A percentile compares a stretch with the other conserved stretches of the same genome.
Evolutionary conservation across 1,140 invertebrate species (phyloP).

Genomic region (Andrena cerasifolii): DNA sequence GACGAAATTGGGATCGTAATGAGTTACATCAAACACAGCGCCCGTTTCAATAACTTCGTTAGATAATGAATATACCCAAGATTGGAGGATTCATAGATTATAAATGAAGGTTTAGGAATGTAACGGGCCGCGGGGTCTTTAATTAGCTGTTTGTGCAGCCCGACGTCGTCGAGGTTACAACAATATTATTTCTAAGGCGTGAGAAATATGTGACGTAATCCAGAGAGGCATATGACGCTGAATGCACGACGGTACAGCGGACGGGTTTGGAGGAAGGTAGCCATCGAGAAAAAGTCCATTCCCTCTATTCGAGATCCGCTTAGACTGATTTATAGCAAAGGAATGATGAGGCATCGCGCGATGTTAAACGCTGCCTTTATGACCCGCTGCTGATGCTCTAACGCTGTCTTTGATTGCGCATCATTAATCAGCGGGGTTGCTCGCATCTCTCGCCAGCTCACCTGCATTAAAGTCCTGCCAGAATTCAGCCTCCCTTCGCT

Average conservation of each 20-base stretch:
- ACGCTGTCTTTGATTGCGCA: slow-evolving; percentile 70
- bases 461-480: slow-evolving; percentile 20
- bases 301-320: slow-evolving; percentile 39
- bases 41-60: not conserved
- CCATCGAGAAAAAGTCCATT: slow-evolving; percentile 17
- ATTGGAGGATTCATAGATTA: slow-evolving; percentile 18
- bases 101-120: too few species aligned
- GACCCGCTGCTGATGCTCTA: slow-evolving; percentile 63
- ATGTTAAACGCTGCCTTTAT: slow-evolving; percentile 74
- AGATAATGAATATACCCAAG: not conserved
- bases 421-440: slow-evolving; percentile 72
- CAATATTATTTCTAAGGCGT: not conserved
- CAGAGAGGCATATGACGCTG: not conserved
- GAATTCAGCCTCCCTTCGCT: slow-evolving; percentile 61
- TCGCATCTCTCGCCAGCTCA: slow-evolving; percentile 60
- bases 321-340: slow-evolving; percentile 74
- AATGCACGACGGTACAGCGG: not conserved
- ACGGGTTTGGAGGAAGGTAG: not conserved
- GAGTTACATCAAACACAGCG: not conserved
- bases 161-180: not conserved
- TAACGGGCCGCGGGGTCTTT: not conserved
- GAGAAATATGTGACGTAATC: slow-evolving; percentile 31
- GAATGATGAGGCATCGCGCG: slow-evolving; percentile 74
- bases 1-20: not conserved
- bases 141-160: slow-evolving; percentile 18